These are phyloP conservation scores for Callyntrura guangdongensis DNA, from an alignment of 2,888 invertebrate genomes.

Conservation along the genomic window DNA sequence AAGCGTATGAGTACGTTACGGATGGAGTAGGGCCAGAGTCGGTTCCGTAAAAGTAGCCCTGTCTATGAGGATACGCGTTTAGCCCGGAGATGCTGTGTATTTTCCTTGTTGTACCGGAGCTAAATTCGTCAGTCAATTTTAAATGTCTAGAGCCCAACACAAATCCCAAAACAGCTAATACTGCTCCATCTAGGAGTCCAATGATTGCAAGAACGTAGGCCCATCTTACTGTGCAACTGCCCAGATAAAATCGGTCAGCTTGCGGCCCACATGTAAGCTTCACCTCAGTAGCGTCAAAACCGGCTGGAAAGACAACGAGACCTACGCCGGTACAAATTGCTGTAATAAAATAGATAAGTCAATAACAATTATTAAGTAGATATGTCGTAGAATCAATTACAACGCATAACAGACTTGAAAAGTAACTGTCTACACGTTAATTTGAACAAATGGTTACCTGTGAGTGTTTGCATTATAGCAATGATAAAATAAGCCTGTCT, in stretches of 20 bases:
- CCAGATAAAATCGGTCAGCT: slow-evolving; percentile 91
- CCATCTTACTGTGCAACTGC: slow-evolving; percentile 96
- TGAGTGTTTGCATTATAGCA: slow-evolving; percentile 98
- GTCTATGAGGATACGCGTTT: slow-evolving; percentile 77
- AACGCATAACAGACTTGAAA: too few relatives aligned
- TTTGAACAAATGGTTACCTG: slow-evolving; percentile 89
- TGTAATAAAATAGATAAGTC: slow-evolving; percentile 86
- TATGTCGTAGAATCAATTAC: too few relatives aligned
- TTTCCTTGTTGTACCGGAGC: slow-evolving; percentile 77
- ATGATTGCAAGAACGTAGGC: slow-evolving; percentile 97
- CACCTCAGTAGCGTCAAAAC: slow-evolving; percentile 94
- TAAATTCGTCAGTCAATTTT: slow-evolving; percentile 91
- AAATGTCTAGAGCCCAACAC: slow-evolving; percentile 96
- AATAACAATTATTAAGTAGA: too few relatives aligned
- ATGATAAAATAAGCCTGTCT: slow-evolving; percentile 97
- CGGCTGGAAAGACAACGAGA: slow-evolving; percentile 95
- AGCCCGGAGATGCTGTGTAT: slow-evolving; percentile 81
- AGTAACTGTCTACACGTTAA: background rate
- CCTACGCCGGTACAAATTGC: slow-evolving; percentile 95
- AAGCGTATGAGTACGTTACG: slow-evolving; percentile 93
- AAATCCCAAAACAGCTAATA: slow-evolving; percentile 96
- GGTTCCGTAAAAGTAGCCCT: slow-evolving; percentile 78
- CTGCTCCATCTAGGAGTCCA: slow-evolving; percentile 94
- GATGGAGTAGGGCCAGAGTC: slow-evolving; percentile 90
- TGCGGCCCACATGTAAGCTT: slow-evolving; percentile 94